Percentiles rank a stretch among this genome's conserved stretches.
These are phyloP conservation scores for Loris lydekkerianus DNA, from an alignment of 2,797 vertebrate species.

Conservation along the genomic window DNA sequence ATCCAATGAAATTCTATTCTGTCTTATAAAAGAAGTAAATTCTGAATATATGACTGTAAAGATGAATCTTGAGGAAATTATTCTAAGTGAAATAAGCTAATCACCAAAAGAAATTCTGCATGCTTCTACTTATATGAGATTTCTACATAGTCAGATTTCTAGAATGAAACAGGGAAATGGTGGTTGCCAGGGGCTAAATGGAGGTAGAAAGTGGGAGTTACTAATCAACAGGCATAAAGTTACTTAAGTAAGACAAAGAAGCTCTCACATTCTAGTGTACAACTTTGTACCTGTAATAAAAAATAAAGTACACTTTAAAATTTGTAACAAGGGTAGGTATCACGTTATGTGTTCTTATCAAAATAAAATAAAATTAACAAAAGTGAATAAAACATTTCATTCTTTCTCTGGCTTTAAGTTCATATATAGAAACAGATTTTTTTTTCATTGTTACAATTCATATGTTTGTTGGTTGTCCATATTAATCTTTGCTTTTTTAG, in stretches of 20 bases:
- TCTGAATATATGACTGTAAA: not conserved
- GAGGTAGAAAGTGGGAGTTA: not conserved
- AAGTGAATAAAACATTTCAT: not conserved
- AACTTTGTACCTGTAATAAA: not conserved
- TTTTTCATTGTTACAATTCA: not conserved
- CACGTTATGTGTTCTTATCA: conserved; percentile 1
- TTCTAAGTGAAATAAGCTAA: not conserved
- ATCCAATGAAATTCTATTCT: not conserved
- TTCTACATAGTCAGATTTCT: not conserved
- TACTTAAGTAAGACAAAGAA: not conserved
- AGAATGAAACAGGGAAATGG: not conserved
- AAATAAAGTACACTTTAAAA: not conserved
- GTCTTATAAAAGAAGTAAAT: not conserved
- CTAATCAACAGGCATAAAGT: not conserved
- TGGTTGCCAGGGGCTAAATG: not conserved
- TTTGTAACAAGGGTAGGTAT: not conserved
- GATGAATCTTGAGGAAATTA: not conserved
- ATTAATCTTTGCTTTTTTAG: not conserved
- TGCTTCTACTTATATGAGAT: not conserved
- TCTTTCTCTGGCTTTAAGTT: not conserved
- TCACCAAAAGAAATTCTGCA: not conserved
- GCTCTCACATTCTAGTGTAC: not conserved
- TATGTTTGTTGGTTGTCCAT: not conserved
- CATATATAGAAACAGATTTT: not conserved
- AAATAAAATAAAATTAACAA: not conserved